Conservation (phyloP, 1,140 invertebrate genomes). For the Diabrotica virgifera region DNA sequence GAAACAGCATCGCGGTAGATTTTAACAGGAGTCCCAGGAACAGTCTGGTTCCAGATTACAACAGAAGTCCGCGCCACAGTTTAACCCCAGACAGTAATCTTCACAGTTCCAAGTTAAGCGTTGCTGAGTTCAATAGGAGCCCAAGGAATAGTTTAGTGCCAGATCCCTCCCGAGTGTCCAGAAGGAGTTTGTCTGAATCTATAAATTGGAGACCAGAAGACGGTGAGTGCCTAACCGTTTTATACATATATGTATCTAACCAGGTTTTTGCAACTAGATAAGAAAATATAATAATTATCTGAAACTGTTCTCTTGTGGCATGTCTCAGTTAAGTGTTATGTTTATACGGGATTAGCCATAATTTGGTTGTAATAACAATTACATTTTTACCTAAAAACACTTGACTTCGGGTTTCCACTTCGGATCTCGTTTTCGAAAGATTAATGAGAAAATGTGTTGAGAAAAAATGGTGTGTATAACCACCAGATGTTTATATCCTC, state of each 20-base stretch:
- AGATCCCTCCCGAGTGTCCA: conserved; percentile 52
- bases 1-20: conserved; percentile 54
- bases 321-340: no score
- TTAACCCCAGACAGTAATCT: conserved; percentile 51
- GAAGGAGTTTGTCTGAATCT: conserved; percentile 52
- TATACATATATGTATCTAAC: neutral
- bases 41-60: conserved; percentile 57
- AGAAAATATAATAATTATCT: neutral
- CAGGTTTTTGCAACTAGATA: neutral
- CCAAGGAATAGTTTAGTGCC: conserved; percentile 58
- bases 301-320: no score
- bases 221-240: conserved; percentile 14
- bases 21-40: conserved; percentile 64
- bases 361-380: no score
- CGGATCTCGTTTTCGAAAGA: no score
- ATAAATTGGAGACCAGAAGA: conserved; percentile 49
- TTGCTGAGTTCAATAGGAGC: conserved; percentile 52
- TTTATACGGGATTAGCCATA: no score
- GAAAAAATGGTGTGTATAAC: no score
- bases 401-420: no score
- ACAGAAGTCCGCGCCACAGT: conserved; percentile 59
- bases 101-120: conserved; percentile 38
- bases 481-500: no score
- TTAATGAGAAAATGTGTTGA: no score
- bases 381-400: no score